Base-by-base conservation (phyloP, 1,140 invertebrate genomes). In the Drosophila paulistorum region DNA sequence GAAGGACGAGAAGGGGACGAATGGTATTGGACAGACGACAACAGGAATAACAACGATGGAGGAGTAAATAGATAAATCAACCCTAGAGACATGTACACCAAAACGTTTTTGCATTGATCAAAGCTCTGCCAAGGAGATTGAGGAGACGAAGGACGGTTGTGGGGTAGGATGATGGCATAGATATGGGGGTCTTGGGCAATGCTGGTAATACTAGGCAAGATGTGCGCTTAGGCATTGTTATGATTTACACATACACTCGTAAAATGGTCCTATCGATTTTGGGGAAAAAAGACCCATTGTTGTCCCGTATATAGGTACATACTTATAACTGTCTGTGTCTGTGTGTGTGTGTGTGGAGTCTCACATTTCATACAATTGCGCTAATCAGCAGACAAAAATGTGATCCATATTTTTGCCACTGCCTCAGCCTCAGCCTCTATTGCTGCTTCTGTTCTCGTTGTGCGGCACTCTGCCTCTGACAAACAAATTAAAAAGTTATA, bases 401-500 rank as follows among this genome's bases (percentile, higher is more conserved):
- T 33, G 30, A 54, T 65, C 20, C 45, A 51, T 51, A 51, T 51
- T 64, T 63, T 48, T 7, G 30, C 13, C 23, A 42, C 10, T 3
- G 7, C 41, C n/a, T 30, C 23, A 26, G 23, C 23, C 23, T 26
- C 3, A 26, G 23, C 23, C 23, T 26, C 23, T n/a, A 10, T 13
- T 62, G 60, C 62, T 70, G 55, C 26, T 37, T 37, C 83, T 26
- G 0, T 5, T 30, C 30, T 30, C 30, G 6, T 30, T 30, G 30
- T 30, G 30, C 30, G 30, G 30, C 30, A 7, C 30, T 30, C 30
- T 87, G 82, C 45, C 77, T 72, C 72, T 86, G 82, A 87, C 82
- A 86, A 86, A 89, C 77, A 89, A 89, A 89, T 87, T 87, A 89
- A 87, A 87, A 87, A 87, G 84, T 87, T 87, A 89, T 87, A 84